These are phyloP conservation scores for Aramus guarauna DNA, from an alignment of 2,113 vertebrate genomes.

Conservation along the genomic window DNA sequence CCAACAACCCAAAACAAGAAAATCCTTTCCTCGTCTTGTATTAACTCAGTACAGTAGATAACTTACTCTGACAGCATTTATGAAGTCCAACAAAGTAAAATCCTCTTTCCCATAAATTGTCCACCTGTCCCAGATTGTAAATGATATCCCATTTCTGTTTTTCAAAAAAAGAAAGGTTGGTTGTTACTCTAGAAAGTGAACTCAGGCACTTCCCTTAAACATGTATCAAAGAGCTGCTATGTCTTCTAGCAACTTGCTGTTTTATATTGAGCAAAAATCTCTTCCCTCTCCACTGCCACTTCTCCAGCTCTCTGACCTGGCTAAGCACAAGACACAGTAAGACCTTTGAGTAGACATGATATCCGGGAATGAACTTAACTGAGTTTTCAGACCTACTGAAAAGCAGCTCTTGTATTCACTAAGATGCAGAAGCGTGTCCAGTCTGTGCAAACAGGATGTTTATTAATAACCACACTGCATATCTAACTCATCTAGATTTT, in stretches of 20 bases:
- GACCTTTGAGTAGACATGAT: neutral
- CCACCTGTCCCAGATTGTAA: conserved; percentile 99
- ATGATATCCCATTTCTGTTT: conserved; percentile 90
- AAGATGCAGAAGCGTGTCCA: neutral
- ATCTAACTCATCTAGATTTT: neutral
- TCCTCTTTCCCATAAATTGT: conserved; percentile 89
- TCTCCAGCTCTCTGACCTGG: neutral
- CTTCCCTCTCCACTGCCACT: neutral
- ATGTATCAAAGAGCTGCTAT: rapidly evolving
- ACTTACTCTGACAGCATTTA: conserved; percentile 92
- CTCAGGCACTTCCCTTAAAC: neutral
- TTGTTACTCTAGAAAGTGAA: neutral
- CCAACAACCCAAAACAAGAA: neutral
- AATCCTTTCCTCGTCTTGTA: neutral
- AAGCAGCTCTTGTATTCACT: neutral
- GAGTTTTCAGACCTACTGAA: neutral
- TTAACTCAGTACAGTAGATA: neutral
- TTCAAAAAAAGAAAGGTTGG: conserved; percentile 24
- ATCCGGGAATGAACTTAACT: neutral
- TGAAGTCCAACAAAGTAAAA: conserved; percentile 95
- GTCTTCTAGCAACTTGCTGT: rapidly evolving
- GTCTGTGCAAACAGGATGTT: neutral
- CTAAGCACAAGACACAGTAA: neutral
- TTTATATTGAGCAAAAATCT: neutral
- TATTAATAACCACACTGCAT: neutral